Evolutionary conservation across 2,113 vertebrate genomes (phyloP).

Genomic region (Cephalopterus ornatus): DNA sequence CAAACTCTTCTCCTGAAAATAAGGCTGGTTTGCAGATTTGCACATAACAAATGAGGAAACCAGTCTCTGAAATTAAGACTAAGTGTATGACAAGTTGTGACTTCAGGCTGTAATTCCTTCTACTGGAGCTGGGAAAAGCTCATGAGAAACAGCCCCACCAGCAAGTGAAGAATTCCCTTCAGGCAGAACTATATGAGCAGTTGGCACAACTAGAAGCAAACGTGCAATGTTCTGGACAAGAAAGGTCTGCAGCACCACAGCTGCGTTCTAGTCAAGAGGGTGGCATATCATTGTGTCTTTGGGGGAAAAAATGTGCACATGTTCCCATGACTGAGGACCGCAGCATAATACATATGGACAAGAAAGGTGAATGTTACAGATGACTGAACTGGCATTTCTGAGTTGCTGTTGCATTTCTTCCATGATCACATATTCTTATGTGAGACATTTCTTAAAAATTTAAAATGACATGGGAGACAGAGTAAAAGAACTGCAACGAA

Average conservation of each 20-base stretch:
- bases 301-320: neutral
- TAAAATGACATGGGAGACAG: neutral
- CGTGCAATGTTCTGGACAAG: neutral
- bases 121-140: neutral
- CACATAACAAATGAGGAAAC: neutral
- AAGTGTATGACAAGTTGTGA: neutral
- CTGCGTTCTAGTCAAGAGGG: neutral
- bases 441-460: neutral
- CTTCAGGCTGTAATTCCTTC: neutral
- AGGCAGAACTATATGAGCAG: neutral
- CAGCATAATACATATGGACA: accelerated
- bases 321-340: neutral
- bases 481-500: neutral
- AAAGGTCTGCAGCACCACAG: neutral
- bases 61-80: neutral
- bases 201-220: accelerated
- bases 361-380: neutral
- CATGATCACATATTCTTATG: neutral
- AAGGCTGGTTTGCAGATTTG: neutral
- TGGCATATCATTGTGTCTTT: neutral
- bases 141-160: neutral
- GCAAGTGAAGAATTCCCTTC: neutral
- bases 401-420: neutral
- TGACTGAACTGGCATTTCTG: neutral
- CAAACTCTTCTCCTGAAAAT: neutral